Base-by-base conservation (phyloP, 2,113 vertebrate genomes). In the Lophius piscatorius region DNA sequence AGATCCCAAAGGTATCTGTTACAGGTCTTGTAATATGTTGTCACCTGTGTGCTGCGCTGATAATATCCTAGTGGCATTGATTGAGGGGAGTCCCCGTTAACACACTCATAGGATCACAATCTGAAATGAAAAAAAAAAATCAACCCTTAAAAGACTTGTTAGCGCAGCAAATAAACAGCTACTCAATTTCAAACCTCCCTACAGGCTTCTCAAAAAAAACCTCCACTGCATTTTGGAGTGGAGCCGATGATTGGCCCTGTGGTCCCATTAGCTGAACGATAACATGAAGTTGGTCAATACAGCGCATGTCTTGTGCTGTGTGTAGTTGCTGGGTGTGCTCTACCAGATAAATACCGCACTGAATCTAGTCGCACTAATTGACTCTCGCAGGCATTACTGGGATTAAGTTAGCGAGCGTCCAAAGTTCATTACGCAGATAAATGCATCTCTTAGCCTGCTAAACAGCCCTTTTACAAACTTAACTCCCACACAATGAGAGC, bases 351-450 rank as follows among this genome's bases (percentile, higher is more conserved):
- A 89, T 88, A 84, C 80, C 28, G 28, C 82, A 80, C 82, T 87
- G 80, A 85, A 88, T 88, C 88, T 82, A 70, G 75, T 71, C 51
- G 73, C 6, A 35, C 87, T 91, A 91, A 91, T 91, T 91, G 86
- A 91, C 88, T 90, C 87, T 86, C 86, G 78, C 88, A 86, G 86
- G 85, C 87, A 89, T 89, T 90, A 88, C 84, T 55, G 83, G 82
- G 86, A 91, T 91, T 88, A 85, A 87, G 88, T 90, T 90, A 90
- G 84, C 82, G 35, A 66, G 71, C 63, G 72, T 85, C 88, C 85
- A 90, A 89, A 90, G 88, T 90, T 91, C 88, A 90, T 91, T 91
- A 91, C 78, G 24, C 67, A 81, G 87, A 89, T 86, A 84, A 88
- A 89, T 90, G 87, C 82, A 80, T 90, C 85, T 79, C 71, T 85